Evolutionary conservation across 2,888 invertebrate genomes (phyloP).

Genomic region (Papilio protenor): DNA sequence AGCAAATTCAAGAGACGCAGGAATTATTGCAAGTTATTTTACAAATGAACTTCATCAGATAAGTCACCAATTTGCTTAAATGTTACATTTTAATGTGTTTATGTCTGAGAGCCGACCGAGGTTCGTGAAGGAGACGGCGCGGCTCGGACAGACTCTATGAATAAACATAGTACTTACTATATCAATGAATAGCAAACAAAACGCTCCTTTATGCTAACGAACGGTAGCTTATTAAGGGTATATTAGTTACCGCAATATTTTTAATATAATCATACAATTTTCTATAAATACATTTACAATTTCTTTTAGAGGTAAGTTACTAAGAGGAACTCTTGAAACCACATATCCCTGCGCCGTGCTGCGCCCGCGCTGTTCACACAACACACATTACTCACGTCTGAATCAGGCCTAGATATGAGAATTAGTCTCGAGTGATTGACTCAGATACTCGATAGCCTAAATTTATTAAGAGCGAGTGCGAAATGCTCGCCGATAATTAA

Average conservation of each 20-base stretch:
- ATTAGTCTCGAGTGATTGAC: slow-evolving; percentile 11
- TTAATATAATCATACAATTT: no score
- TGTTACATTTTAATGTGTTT: background rate
- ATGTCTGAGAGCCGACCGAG: background rate
- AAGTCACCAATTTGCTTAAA: background rate
- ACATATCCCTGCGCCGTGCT: background rate
- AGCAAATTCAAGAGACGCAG: background rate
- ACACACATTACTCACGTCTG: slow-evolving; percentile 7
- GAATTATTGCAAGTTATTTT: background rate
- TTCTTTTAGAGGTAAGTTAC: no score
- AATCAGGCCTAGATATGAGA: slow-evolving; percentile 5
- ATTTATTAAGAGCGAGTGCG: background rate
- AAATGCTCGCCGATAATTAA: background rate
- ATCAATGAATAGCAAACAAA: background rate
- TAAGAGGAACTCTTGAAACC: no score
- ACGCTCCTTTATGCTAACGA: background rate
- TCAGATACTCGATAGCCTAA: slow-evolving; percentile 10
- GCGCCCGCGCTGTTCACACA: background rate
- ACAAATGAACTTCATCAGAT: background rate
- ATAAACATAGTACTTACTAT: background rate
- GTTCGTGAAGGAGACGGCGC: background rate
- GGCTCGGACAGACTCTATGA: background rate
- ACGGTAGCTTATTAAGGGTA: background rate
- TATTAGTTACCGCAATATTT: no score
- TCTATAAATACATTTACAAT: no score